Base-by-base conservation (phyloP, 2,113 vertebrate species). In the Grammomys dolichurus region DNA sequence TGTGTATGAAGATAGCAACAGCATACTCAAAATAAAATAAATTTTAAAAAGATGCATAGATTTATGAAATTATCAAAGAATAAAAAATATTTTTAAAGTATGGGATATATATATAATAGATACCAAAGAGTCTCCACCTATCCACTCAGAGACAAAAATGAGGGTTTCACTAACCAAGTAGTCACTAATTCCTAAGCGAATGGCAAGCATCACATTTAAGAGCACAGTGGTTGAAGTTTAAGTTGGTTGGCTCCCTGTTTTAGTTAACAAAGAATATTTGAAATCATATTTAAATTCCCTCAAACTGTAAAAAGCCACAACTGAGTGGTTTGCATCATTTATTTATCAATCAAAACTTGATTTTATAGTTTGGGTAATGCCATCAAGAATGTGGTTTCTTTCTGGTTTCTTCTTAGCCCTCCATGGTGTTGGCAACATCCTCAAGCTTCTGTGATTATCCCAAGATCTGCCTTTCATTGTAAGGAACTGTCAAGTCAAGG, bases 251-350 rank as follows among this genome's bases (percentile, higher is more conserved):
- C 24, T 90, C 70, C 40, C n/a, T 90, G 51, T 48, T 87, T 84
- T 58, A 81, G 75, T 31, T 70, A 90, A 90, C 28, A 92, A 46
- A 58, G 48, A 48, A 31, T 65, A 46, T 67, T 67, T 51, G 85
- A 96, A 77, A n/a, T 89, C 73, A 40, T n/a, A 63, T 89, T 96
- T 93, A 75, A 96, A 72, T 65, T 90, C 78, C 91, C 6, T 89
- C n/a, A 87, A 48, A 87, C 43, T 51, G 75, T 76, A 81, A 95
- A 94, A 96, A 76, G 31, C 22, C 77, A 89, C 89, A 93, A 78
- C 72, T 54, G n/a, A 88, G 63, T 81, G 19, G 51, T 73, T 65
- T 33, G 54, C 5, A n/a, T 80, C 40, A 89, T 77, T 75, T 73
- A 28, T 96, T 77, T 60, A 46, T 78, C 51, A 75, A 22, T 19